phyloP scores from a whole-genome alignment of 92 coral and sea anemone species.

The Heliopora coerulea region DNA sequence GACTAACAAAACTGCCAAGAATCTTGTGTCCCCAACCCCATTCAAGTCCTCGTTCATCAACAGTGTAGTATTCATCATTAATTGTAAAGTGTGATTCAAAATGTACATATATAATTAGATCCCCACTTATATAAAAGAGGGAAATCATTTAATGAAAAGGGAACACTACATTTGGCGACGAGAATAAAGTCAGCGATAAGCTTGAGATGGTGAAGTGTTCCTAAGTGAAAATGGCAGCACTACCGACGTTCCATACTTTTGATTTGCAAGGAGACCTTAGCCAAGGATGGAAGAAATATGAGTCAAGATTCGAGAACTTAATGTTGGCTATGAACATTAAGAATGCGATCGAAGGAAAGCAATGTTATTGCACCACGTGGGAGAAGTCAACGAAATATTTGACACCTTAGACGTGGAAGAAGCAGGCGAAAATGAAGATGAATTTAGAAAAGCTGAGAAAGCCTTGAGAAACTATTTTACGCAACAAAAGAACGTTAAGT shows the following conservation, averaged over 20 bases:
- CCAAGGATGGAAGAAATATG: conserved; percentile 55
- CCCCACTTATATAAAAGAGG: too few species aligned
- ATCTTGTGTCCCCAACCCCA: too few species aligned
- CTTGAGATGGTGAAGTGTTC: too few species aligned
- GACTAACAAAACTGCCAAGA: too few species aligned
- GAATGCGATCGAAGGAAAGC: conserved; percentile 46
- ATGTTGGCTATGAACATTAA: conserved; percentile 47
- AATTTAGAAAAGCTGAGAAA: conserved; percentile 12
- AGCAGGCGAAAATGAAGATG: conserved; percentile 9
- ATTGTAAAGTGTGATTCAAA: too few species aligned
- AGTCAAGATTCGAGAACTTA: conserved; percentile 56
- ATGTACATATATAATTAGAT: too few species aligned
- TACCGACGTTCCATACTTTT: conserved; percentile 28
- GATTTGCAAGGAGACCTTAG: conserved; percentile 37
- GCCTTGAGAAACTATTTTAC: conserved; percentile 32
- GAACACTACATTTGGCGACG: conserved; percentile 31
- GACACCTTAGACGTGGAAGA: conserved; percentile 18
- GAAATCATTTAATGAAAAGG: too few species aligned
- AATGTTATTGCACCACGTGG: conserved; percentile 55
- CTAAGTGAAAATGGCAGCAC: conserved; percentile 6
- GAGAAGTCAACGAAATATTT: conserved; percentile 63
- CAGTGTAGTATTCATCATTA: too few species aligned
- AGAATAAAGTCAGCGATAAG: neutral
- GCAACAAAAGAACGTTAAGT: conserved; percentile 35
- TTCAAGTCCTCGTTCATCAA: too few species aligned